Conservation (phyloP, 2,797 vertebrate species). For the Microcaecilia unicolor region DNA sequence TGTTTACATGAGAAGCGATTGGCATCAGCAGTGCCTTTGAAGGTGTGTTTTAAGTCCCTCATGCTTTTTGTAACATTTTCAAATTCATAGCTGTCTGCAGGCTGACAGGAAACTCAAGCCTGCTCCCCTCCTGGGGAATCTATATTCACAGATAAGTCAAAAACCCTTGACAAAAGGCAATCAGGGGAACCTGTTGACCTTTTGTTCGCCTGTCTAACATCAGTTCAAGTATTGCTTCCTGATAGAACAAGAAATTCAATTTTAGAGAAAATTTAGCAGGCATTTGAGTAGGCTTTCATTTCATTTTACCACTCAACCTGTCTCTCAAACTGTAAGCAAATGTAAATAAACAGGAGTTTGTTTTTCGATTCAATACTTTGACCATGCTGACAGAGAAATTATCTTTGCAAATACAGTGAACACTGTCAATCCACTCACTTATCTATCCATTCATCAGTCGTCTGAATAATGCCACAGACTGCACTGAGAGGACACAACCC, state of each 20-base stretch:
- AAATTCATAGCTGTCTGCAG: constrained; percentile 68
- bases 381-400: no score
- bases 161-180: constrained; percentile 78
- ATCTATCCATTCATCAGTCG: no score
- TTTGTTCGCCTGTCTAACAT: constrained; percentile 72
- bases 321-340: constrained; percentile 59
- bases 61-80: constrained; percentile 79
- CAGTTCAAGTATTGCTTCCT: constrained; percentile 70
- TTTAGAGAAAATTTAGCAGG: constrained; percentile 56
- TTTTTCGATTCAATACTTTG: constrained; percentile 22
- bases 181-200: constrained; percentile 71
- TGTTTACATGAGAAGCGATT: constrained; percentile 66
- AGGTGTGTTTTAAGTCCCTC: constrained; percentile 65
- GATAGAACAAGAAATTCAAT: constrained; percentile 72
- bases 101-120: constrained; percentile 71
- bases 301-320: constrained; percentile 55
- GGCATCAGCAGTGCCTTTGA: constrained; percentile 54
- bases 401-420: no score
- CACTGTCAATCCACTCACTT: no score
- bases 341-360: constrained; percentile 49
- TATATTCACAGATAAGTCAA: constrained; percentile 76
- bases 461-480: no score
- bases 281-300: constrained; percentile 56
- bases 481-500: no score
- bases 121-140: constrained; percentile 65